Evolutionary conservation across 2,113 vertebrate genomes (phyloP), one percentile per base, ranked within the genome.

Genomic region (Xiphophorus maculatus): DNA sequence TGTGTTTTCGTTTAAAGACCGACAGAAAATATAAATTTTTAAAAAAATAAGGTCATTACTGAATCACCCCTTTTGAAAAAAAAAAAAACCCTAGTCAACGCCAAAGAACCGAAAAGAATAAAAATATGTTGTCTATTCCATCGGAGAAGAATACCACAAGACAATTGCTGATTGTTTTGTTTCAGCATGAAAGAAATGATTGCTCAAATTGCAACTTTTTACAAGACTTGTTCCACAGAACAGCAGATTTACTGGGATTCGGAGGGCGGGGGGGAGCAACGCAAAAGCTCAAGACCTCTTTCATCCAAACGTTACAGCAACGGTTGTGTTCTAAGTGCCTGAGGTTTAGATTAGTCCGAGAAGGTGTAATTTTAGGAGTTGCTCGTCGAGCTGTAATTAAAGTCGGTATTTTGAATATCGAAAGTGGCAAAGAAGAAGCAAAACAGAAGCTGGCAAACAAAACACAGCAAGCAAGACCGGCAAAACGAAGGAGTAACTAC

Each of bases 281-380:
- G 12, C n/a, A 42, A 63, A 6, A 27, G 22, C 54, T 48, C 14
- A 0, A 48, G 44, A 48, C 29, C 29, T 5, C 9, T 22, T 17
- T 5, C 61, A 29, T 6, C 28, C 15, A 14, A 28, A 63, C 61
- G 15, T 30, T 5, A 22, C 19, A 54, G 22, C 51, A n/a, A 9
- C 6, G 0, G 51, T 25, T 54, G 19, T 10, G 51, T n/a, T 25
- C 6, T 1, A 9, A 25, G 22, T 9, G 51, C 25, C 17, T n/a
- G 4, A 37, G 60, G 64, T 48, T 69, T 61, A 67, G 71, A 66
- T 81, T 75, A 73, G 17, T 74, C 14, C 44, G 62, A 58, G 40
- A 67, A 37, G 3, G 30, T 3, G 27, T 19, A 5, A 30, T 13
- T 19, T 60, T 40, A 25, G 44, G 13, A 42, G 33, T 42, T 15